Evolutionary conservation across 2,113 vertebrate genomes (phyloP).

Genomic region (Dendropsophus ebraccatus): DNA sequence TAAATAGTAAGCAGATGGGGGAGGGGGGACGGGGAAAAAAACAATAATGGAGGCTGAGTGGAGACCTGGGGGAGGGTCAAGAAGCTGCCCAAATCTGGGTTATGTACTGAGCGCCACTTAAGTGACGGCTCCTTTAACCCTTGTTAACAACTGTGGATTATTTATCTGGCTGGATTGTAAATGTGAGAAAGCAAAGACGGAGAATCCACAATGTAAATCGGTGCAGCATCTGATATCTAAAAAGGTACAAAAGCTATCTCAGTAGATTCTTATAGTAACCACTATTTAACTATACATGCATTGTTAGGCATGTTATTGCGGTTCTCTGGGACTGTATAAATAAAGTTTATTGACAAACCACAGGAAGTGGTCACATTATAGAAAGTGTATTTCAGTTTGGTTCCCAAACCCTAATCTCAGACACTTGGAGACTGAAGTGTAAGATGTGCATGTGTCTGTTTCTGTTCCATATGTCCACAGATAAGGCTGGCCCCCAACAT

Average conservation of each 20-base stretch:
- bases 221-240: background rate
- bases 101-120: background rate
- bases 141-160: background rate
- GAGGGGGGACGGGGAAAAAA: constrained; percentile 63
- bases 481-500: background rate
- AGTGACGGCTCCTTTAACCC: background rate
- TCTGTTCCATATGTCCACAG: background rate
- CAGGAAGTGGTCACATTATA: background rate
- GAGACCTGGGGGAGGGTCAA: constrained; percentile 61
- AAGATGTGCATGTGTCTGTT: background rate
- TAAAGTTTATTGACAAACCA: background rate
- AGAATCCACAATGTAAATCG: background rate
- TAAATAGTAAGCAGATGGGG: constrained; percentile 64
- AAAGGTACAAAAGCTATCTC: background rate
- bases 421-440: background rate
- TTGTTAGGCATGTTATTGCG: background rate
- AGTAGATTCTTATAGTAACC: background rate
- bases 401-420: background rate
- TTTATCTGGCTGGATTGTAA: background rate
- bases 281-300: background rate
- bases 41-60: constrained; percentile 65
- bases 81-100: constrained; percentile 31
- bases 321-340: background rate
- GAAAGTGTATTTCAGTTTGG: background rate
- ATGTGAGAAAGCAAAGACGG: background rate